A percentile compares a stretch with the other conserved stretches of the same genome.
phyloP scores from a whole-genome alignment of 1,140 invertebrate genomes.

The Drosophila biarmipes region DNA sequence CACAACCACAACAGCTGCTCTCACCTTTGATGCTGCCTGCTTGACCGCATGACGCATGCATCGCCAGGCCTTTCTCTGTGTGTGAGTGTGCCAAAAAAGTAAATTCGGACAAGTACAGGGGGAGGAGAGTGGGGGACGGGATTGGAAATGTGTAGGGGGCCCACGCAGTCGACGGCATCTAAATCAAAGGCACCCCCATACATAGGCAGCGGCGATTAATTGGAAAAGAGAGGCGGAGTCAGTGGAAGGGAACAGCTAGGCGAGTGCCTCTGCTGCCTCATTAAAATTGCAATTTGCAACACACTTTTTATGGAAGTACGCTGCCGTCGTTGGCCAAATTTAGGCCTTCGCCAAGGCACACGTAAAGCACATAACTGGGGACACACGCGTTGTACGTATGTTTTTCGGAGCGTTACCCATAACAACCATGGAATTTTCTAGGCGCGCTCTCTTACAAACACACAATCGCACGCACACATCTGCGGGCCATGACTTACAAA shows the following conservation, averaged over 20 bases:
- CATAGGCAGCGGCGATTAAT: conserved; percentile 36
- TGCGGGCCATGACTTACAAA: conserved; percentile 73
- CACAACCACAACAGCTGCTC: conserved; percentile 62
- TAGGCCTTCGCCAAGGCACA: conserved; percentile 45
- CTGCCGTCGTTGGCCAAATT: conserved; percentile 65
- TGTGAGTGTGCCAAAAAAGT: conserved; percentile 59
- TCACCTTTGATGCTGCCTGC: conserved; percentile 51
- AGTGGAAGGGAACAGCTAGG: neutral
- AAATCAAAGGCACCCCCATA: conserved; percentile 51
- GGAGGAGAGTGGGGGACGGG: conserved; percentile 33
- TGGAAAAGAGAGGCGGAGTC: conserved; percentile 23
- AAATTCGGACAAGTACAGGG: conserved; percentile 52
- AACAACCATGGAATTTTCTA: conserved; percentile 80
- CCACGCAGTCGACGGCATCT: conserved; percentile 63
- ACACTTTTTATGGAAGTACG: conserved; percentile 73
- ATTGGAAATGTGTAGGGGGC: conserved; percentile 57
- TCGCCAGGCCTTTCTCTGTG: conserved; percentile 30
- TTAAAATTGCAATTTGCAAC: conserved; percentile 67
- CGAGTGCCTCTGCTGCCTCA: conserved; percentile 15
- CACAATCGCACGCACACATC: conserved; percentile 17
- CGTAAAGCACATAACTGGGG: conserved; percentile 18
- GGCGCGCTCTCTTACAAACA: conserved; percentile 51
- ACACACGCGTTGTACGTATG: conserved; percentile 42
- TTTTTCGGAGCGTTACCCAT: conserved; percentile 59
- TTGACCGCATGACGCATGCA: conserved; percentile 76